Base-by-base conservation (phyloP, 2,797 vertebrate species). In the Ctenosaura bakeri region DNA sequence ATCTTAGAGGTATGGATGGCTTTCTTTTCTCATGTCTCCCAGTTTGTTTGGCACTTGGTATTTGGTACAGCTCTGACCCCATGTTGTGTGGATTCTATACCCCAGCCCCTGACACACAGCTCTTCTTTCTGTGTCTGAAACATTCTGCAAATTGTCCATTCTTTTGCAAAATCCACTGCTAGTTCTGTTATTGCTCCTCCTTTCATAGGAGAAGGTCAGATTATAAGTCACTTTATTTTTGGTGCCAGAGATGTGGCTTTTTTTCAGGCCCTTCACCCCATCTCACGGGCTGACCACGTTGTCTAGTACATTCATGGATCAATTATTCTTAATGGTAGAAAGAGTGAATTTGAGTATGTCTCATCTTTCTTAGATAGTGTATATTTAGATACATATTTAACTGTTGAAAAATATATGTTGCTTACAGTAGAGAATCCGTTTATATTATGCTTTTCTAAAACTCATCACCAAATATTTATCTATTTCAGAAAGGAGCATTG, bases 381-480 rank as follows among this genome's bases (percentile, higher is more conserved):
- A 4, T 26, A 56, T 78, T 87, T 83, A 54, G 14, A 24, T 83
- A n/a, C 54, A n/a, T 59, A 76, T 87, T 74, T 76, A 76, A 64
- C 22, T 86, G 32, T n/a, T 85, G 24, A 79, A 32, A 85, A 32
- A 85, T 85, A 52, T 79, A 10, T 73, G 35, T 73, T 86, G 38
- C 83, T 78, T 69, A 54, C 20, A 32, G 81, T 32, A 90, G 52
- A 42, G 2, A 64, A 82, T 77, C 24, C 54, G 4, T 66, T 80
- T 22, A 69, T 54, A 24, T 64, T n/a, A 46, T 20, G 18, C 13
- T 66, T 88, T 76, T 46, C n/a, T 78, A 26, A 56, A 86, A 86
- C 54, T 26, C 66, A 29, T n/a, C 29, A 29, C 24, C 84, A 86
- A 73, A 50, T 56, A 52, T 74, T 42, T 86, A 46, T 29, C 7